Conservation (phyloP, 2,797 vertebrate genomes). For the Tenualosa ilisha region DNA sequence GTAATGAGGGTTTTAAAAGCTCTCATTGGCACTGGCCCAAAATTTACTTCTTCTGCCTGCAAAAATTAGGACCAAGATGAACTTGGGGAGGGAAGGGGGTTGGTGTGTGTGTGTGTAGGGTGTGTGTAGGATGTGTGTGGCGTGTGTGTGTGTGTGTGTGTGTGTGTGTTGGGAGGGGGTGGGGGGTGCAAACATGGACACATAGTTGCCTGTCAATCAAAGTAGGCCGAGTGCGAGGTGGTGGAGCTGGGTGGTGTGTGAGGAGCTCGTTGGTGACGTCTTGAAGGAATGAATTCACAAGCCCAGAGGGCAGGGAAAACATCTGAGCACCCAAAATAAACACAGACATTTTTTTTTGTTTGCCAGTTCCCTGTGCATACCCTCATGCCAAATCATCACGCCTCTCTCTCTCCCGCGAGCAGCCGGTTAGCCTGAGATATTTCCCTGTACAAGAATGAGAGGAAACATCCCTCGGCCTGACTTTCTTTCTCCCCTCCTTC, state of each 20-base stretch:
- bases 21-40: slow-evolving; percentile 36
- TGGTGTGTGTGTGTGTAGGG: no score
- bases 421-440: slow-evolving; percentile 44
- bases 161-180: not conserved
- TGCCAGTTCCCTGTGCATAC: not conserved
- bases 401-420: slow-evolving; percentile 37
- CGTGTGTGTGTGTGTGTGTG: no score
- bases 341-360: not conserved
- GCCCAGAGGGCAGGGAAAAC: slow-evolving; percentile 46
- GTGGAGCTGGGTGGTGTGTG: slow-evolving; percentile 4
- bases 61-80: not conserved
- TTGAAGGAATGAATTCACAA: slow-evolving; percentile 33
- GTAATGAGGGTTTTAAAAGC: slow-evolving; percentile 55
- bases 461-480: slow-evolving; percentile 37
- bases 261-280: slow-evolving; percentile 29
- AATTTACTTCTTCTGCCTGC: not conserved
- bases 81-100: not conserved
- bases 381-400: slow-evolving; percentile 39
- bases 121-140: no score
- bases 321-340: slow-evolving; percentile 49
- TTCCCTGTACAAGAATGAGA: slow-evolving; percentile 41
- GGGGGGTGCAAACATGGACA: not conserved
- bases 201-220: not conserved
- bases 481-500: not conserved
- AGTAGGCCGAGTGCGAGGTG: not conserved